phyloP scores from a whole-genome alignment of 1,140 invertebrate species.

The Drosophila ironensis region DNA sequence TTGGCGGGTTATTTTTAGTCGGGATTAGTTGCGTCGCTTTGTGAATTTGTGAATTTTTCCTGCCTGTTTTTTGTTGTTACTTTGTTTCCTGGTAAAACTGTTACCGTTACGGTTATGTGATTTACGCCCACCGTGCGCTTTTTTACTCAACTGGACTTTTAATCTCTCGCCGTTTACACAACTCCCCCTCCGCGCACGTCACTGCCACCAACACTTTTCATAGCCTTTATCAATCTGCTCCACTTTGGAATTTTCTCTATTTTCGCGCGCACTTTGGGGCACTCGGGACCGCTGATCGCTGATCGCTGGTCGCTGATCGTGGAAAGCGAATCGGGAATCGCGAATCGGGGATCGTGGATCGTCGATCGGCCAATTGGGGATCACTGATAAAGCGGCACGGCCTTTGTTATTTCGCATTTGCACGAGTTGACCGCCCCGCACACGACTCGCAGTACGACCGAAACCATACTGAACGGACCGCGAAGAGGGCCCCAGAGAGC shows the following conservation, averaged over 20 bases:
- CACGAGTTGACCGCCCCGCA: constrained; percentile 50
- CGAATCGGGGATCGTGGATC: too few relatives aligned
- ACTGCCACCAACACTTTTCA: not conserved
- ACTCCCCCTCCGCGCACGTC: constrained; percentile 15
- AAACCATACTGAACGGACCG: constrained; percentile 50
- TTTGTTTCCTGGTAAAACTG: constrained; percentile 3
- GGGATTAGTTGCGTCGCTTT: constrained; percentile 35
- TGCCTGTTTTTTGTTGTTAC: too few relatives aligned
- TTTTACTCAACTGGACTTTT: too few relatives aligned
- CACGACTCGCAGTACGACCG: constrained; percentile 64
- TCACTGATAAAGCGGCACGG: constrained; percentile 29
- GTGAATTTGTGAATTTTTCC: not conserved
- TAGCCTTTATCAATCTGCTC: not conserved
- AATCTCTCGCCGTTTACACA: constrained; percentile 19
- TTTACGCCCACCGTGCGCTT: not conserved
- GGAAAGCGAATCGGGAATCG: too few relatives aligned
- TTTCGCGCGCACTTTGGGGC: constrained; percentile 23
- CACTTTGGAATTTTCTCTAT: not conserved
- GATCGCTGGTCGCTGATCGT: too few relatives aligned
- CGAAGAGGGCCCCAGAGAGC: constrained; percentile 32
- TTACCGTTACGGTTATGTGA: constrained; percentile 43
- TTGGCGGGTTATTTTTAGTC: constrained; percentile 39
- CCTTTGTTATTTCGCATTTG: constrained; percentile 21
- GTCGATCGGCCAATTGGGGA: constrained; percentile 6
- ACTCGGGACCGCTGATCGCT: constrained; percentile 12